phyloP scores from a whole-genome alignment of 2,113 vertebrate species.

The Phalacrocorax brasilianus region DNA sequence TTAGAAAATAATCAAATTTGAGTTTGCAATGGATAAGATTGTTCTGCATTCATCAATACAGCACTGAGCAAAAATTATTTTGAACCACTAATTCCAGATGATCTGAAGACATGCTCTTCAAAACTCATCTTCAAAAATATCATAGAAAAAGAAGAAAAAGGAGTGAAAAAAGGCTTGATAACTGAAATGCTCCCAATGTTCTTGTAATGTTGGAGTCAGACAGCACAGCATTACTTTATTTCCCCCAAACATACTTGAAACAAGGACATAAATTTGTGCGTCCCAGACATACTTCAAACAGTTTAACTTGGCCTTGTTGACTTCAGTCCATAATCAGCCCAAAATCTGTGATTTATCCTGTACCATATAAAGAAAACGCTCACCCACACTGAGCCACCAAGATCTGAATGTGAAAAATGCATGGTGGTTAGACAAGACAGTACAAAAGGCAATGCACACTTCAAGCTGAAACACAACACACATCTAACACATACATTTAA shows the following conservation, averaged over 20 bases:
- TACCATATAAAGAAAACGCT: not conserved
- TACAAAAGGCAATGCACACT: not conserved
- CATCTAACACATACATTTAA: not conserved
- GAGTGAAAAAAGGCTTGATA: not conserved
- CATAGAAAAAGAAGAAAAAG: not conserved
- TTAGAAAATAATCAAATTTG: not conserved
- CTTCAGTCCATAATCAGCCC: not conserved
- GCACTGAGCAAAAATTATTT: not conserved
- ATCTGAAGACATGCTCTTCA: not conserved
- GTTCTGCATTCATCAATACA: not conserved
- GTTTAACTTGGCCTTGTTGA: slow-evolving; percentile 33
- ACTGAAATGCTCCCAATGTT: not conserved
- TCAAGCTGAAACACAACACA: not conserved
- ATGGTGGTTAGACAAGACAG: not conserved
- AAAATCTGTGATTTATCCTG: not conserved
- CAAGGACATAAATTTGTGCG: not conserved
- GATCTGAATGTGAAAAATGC: slow-evolving; percentile 35
- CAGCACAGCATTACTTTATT: not conserved
- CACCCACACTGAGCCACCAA: slow-evolving; percentile 6
- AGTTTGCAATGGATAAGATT: not conserved
- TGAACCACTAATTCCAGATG: not conserved
- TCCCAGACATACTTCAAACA: slow-evolving; percentile 44
- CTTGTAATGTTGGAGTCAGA: not conserved
- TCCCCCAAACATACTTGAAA: slow-evolving; percentile 1
- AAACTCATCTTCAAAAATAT: not conserved